Percentiles rank a stretch among this genome's conserved stretches.
These are phyloP conservation scores for Onychostoma macrolepis DNA, from an alignment of 2,113 vertebrate species.

Conservation along the genomic window DNA sequence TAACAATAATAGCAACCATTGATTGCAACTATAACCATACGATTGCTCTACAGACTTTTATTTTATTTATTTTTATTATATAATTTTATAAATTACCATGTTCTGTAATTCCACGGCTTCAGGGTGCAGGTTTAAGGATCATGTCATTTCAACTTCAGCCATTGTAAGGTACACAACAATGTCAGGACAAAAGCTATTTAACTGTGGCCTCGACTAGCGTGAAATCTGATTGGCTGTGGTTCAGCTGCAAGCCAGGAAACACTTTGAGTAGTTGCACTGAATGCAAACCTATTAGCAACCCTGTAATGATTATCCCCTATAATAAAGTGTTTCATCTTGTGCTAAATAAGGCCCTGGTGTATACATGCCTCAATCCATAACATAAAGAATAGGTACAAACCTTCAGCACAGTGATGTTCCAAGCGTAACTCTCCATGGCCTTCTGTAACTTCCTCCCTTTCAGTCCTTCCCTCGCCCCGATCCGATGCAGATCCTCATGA, in stretches of 20 bases:
- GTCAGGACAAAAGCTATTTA: background rate
- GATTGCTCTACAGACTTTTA: background rate
- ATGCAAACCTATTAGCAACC: conserved; percentile 1
- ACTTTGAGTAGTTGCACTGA: background rate
- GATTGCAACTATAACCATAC: background rate
- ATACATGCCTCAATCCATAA: background rate
- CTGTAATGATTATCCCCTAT: background rate
- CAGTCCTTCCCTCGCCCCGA: conserved; percentile 86
- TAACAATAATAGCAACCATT: background rate
- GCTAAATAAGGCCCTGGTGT: background rate
- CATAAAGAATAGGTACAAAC: conserved; percentile 39
- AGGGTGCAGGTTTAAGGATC: too few relatives aligned
- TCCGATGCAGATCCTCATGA: conserved; percentile 87
- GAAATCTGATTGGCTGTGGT: conserved; percentile 6
- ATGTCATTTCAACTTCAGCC: too few relatives aligned
- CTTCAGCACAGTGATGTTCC: conserved; percentile 88
- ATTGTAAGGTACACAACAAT: background rate
- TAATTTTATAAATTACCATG: background rate
- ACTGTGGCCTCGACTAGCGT: background rate
- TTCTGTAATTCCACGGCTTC: too few relatives aligned
- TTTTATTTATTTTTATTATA: too few relatives aligned
- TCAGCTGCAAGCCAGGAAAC: background rate
- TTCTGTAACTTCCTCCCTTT: conserved; percentile 90
- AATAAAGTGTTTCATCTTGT: background rate
- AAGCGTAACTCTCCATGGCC: conserved; percentile 91